Evolutionary conservation across 2,888 invertebrate genomes (phyloP).

Genomic region (Sesia bembeciformis): DNA sequence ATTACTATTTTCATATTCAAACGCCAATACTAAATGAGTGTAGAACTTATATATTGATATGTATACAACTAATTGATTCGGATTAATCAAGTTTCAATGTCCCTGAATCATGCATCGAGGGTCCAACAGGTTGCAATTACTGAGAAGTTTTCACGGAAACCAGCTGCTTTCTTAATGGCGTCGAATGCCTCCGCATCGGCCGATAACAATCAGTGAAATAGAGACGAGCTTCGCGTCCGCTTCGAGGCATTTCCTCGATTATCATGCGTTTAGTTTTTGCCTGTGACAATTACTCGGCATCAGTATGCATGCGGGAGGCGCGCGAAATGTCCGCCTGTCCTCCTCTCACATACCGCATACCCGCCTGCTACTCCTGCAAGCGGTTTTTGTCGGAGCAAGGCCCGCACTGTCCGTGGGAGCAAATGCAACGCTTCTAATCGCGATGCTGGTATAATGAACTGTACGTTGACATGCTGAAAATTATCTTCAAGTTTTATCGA

Average conservation of each 20-base stretch:
- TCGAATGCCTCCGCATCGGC: constrained; percentile 6
- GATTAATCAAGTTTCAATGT: too few relatives aligned
- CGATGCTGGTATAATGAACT: background rate
- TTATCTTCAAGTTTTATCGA: too few relatives aligned
- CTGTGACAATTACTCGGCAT: constrained; percentile 53
- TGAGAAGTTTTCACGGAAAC: constrained; percentile 5
- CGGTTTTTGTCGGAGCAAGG: constrained; percentile 25
- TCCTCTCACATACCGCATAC: constrained; percentile 17
- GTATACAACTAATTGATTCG: too few relatives aligned
- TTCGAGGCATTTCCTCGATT: constrained; percentile 53
- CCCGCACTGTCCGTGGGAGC: constrained; percentile 31
- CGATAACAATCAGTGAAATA: constrained; percentile 6
- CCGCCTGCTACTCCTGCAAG: constrained; percentile 10
- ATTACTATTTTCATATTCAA: too few relatives aligned
- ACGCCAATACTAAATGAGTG: too few relatives aligned
- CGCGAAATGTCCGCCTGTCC: constrained; percentile 17
- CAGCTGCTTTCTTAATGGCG: constrained; percentile 7
- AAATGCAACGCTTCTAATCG: constrained; percentile 14
- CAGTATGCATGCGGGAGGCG: constrained; percentile 56
- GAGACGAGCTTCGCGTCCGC: constrained; percentile 9
- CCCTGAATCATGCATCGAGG: too few relatives aligned
- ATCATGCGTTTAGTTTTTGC: constrained; percentile 59
- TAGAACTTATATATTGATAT: too few relatives aligned
- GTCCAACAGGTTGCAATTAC: background rate
- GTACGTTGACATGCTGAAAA: too few relatives aligned